phyloP scores from a whole-genome alignment of 2,113 vertebrate genomes.

The Pterocles burchelli region DNA sequence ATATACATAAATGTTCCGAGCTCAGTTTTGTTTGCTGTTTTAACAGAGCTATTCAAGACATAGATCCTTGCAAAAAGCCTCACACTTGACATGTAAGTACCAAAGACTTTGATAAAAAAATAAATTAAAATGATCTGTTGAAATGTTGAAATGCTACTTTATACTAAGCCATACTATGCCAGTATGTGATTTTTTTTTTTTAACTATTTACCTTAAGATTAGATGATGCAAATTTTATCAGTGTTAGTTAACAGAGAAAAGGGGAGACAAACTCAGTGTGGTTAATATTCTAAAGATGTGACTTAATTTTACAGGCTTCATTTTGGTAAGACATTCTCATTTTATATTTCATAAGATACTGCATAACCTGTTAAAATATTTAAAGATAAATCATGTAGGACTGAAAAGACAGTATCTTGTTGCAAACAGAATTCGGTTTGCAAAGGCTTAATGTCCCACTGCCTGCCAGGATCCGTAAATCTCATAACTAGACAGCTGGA shows the following conservation, averaged over 20 bases:
- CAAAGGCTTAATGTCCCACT: slow-evolving; percentile 57
- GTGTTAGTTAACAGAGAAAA: slow-evolving; percentile 34
- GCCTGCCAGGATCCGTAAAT: slow-evolving; percentile 63
- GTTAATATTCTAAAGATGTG: slow-evolving; percentile 65
- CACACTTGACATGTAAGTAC: neutral
- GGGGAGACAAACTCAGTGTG: neutral
- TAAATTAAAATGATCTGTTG: neutral
- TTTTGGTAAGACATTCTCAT: slow-evolving; percentile 57
- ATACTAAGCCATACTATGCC: neutral
- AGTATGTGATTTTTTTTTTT: neutral
- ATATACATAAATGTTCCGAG: neutral
- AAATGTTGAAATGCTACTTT: slow-evolving; percentile 19
- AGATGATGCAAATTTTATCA: slow-evolving; percentile 54
- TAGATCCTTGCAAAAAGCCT: neutral
- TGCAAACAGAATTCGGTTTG: slow-evolving; percentile 66
- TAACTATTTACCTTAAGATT: slow-evolving; percentile 42
- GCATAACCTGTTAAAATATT: slow-evolving; percentile 65
- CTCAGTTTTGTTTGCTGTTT: neutral
- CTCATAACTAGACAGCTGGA: slow-evolving; percentile 63
- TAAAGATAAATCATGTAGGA: slow-evolving; percentile 72
- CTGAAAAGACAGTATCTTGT: slow-evolving; percentile 66
- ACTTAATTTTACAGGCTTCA: slow-evolving; percentile 67
- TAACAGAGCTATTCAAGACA: slow-evolving; percentile 6
- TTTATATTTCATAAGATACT: slow-evolving; percentile 71
- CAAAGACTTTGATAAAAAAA: neutral